Percentiles rank a stretch among this genome's conserved stretches.
These are phyloP conservation scores for Eciton burchellii DNA, from an alignment of 1,140 invertebrate genomes.

Conservation along the genomic window DNA sequence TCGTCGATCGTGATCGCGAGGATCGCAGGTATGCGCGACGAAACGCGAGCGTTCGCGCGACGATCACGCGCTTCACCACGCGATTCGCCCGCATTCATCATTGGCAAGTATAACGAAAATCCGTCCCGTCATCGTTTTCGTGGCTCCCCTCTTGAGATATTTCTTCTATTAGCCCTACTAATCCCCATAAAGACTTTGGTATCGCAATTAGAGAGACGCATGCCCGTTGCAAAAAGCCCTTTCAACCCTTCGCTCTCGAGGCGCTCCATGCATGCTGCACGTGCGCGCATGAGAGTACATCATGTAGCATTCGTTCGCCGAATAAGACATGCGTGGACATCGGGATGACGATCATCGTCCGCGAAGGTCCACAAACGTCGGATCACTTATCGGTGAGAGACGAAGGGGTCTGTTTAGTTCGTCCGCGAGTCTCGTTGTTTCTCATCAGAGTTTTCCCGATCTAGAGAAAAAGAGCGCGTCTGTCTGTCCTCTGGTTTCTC, in stretches of 20 bases:
- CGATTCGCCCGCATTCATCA: slow-evolving; percentile 4
- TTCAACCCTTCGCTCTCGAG: slow-evolving; percentile 1
- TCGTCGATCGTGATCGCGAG: slow-evolving; percentile 26
- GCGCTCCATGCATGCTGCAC: slow-evolving; percentile 52
- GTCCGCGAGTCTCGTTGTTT: slow-evolving; percentile 16
- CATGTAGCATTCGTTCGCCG: slow-evolving; percentile 42
- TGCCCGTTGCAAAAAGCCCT: not conserved
- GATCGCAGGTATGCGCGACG: not conserved
- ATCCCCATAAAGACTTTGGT: slow-evolving; percentile 26
- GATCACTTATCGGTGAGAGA: slow-evolving; percentile 36
- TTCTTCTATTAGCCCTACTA: not conserved
- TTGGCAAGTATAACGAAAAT: slow-evolving; percentile 51
- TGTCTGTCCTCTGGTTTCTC: not conserved
- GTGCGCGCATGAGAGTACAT: slow-evolving; percentile 45
- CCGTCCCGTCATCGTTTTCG: slow-evolving; percentile 24
- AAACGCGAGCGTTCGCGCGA: slow-evolving; percentile 5
- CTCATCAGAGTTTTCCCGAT: not conserved
- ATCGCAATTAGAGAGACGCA: slow-evolving; percentile 41
- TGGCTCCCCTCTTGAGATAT: not conserved
- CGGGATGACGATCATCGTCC: slow-evolving; percentile 18
- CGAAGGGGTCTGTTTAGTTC: slow-evolving; percentile 15
- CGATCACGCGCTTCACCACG: slow-evolving; percentile 25
- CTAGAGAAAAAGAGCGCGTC: not conserved
- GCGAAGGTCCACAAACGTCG: slow-evolving; percentile 43
- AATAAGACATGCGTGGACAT: slow-evolving; percentile 51